Percentiles rank a stretch among this genome's conserved stretches.
These are phyloP conservation scores for Heterochromis multidens DNA, from an alignment of 2,113 vertebrate species.

Conservation along the genomic window DNA sequence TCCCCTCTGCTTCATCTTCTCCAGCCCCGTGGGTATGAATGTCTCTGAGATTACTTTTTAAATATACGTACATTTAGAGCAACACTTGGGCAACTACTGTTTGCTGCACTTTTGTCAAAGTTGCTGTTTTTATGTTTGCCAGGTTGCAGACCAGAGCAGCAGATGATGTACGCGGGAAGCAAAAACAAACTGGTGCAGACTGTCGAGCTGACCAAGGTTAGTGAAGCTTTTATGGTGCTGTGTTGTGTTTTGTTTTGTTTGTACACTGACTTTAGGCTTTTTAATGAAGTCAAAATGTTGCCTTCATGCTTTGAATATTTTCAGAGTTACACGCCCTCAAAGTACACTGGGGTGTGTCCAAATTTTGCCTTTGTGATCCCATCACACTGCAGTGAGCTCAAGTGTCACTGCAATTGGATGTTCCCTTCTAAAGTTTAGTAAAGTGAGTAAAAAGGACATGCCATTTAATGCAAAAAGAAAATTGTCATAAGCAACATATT, in stretches of 20 bases:
- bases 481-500: neutral
- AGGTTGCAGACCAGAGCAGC: constrained; percentile 94
- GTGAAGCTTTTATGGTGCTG: neutral
- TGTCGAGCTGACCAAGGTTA: constrained; percentile 90
- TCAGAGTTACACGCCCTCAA: neutral
- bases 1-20: constrained; percentile 97
- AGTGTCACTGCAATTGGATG: neutral
- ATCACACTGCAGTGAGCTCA: neutral
- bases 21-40: constrained; percentile 90
- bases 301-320: neutral
- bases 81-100: fast-evolving
- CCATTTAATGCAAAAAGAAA: too few species aligned
- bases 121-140: neutral
- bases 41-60: fast-evolving
- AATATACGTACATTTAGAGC: neutral
- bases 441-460: too few species aligned
- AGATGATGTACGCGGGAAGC: constrained; percentile 99
- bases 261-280: neutral
- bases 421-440: neutral
- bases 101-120: neutral
- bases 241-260: too few species aligned
- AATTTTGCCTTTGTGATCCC: neutral
- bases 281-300: neutral
- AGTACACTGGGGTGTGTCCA: neutral
- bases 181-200: constrained; percentile 95